A percentile compares a stretch with the other conserved stretches of the same genome.
These are phyloP conservation scores for Ellobium chinense DNA, from an alignment of 2,888 invertebrate genomes.

Conservation along the genomic window DNA sequence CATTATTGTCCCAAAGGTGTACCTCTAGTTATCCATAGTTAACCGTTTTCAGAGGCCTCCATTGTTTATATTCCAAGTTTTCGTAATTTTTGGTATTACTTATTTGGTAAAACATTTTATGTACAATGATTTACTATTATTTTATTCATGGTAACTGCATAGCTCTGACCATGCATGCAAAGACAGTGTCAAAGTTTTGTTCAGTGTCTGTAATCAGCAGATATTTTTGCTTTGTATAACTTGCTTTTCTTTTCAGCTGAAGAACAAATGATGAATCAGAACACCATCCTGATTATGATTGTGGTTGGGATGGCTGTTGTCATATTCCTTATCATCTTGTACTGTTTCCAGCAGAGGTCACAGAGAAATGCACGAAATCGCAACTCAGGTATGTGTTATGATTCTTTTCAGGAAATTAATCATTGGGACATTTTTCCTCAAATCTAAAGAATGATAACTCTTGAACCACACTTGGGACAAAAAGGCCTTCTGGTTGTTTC, in stretches of 20 bases:
- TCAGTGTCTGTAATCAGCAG: background rate
- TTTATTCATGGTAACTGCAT: background rate
- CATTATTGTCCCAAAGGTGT: no score
- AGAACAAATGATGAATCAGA: conserved; percentile 71
- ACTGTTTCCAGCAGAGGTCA: conserved; percentile 67
- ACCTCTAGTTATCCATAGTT: no score
- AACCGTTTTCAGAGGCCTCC: no score
- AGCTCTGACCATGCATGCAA: background rate
- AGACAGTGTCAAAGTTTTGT: background rate
- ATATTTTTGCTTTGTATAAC: background rate
- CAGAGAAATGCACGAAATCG: background rate
- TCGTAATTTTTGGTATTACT: no score
- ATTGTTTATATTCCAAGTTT: no score
- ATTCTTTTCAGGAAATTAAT: background rate
- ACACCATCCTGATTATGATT: conserved; percentile 73
- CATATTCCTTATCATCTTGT: conserved; percentile 68
- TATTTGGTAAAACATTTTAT: no score
- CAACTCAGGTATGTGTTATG: conserved; percentile 3
- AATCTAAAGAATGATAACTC: no score
- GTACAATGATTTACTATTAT: no score
- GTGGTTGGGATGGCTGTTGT: conserved; percentile 71
- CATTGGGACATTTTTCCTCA: background rate
- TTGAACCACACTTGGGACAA: no score
- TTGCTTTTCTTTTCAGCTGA: conserved; percentile 60
- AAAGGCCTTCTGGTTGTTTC: background rate